These are phyloP conservation scores for Petrophora chlorosata DNA, from an alignment of 2,888 invertebrate species.

Conservation along the genomic window DNA sequence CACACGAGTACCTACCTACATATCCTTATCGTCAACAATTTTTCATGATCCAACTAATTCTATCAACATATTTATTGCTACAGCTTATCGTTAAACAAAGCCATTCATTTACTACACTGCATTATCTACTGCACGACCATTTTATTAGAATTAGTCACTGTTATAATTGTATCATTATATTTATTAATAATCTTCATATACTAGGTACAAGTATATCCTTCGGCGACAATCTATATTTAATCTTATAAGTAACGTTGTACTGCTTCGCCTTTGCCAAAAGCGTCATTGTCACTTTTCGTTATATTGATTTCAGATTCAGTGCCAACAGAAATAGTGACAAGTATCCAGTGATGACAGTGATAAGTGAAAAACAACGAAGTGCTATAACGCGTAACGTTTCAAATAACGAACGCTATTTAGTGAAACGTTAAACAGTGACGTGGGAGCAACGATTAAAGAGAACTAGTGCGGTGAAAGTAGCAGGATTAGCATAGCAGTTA, in stretches of 20 bases:
- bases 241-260: slow-evolving; percentile 17
- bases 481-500: background rate
- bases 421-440: slow-evolving; percentile 8
- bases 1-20: too few relatives aligned
- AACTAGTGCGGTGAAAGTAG: background rate
- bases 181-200: slow-evolving; percentile 10
- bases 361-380: slow-evolving; percentile 1
- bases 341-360: slow-evolving; percentile 11
- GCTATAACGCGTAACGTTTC: slow-evolving; percentile 10
- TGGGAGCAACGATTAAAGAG: slow-evolving; percentile 1
- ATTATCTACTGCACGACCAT: slow-evolving; percentile 18
- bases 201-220: slow-evolving; percentile 14
- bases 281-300: slow-evolving; percentile 41
- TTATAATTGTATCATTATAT: background rate
- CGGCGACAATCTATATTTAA: slow-evolving; percentile 42
- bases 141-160: slow-evolving; percentile 14
- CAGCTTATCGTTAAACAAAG: slow-evolving; percentile 9
- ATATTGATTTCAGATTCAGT: slow-evolving; percentile 31
- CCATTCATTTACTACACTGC: background rate
- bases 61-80: slow-evolving; percentile 1
- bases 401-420: slow-evolving; percentile 1
- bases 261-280: slow-evolving; percentile 40
- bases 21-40: background rate
- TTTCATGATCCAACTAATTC: slow-evolving; percentile 1
- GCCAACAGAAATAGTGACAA: slow-evolving; percentile 22